phyloP scores from a whole-genome alignment of 2,797 vertebrate genomes.

The Tapera naevia region DNA sequence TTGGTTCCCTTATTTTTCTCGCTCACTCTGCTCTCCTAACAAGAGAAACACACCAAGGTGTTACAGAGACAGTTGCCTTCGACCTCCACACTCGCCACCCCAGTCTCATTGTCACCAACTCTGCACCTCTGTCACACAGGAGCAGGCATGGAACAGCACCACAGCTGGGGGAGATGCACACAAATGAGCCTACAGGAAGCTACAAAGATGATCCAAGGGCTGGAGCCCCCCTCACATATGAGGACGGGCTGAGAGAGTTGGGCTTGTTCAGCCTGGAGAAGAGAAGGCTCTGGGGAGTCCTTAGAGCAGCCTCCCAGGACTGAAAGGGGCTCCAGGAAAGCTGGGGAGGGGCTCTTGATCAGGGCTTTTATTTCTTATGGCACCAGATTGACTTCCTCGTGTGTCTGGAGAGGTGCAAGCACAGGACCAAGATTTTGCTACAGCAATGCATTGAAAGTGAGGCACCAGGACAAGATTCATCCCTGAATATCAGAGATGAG shows the following conservation, averaged over 20 bases:
- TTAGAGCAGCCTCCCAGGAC: too few relatives aligned
- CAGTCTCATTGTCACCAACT: not conserved
- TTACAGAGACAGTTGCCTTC: not conserved
- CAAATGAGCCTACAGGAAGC: too few relatives aligned
- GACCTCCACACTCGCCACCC: not conserved
- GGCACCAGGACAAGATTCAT: not conserved
- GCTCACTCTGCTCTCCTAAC: constrained; percentile 67
- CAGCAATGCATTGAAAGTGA: not conserved
- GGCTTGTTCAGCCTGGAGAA: too few relatives aligned
- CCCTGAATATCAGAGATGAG: not conserved
- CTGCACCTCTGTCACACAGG: not conserved
- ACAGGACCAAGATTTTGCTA: not conserved
- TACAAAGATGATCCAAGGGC: too few relatives aligned
- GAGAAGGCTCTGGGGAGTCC: too few relatives aligned
- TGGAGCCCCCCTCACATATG: too few relatives aligned
- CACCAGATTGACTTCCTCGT: not conserved
- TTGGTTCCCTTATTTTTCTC: constrained; percentile 64
- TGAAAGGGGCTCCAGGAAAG: too few relatives aligned
- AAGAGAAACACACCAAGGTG: not conserved
- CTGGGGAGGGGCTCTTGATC: too few relatives aligned
- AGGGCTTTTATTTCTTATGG: not conserved
- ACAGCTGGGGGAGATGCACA: not conserved
- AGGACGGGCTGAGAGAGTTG: too few relatives aligned
- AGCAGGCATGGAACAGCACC: not conserved
- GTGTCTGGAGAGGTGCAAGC: not conserved